Percentiles rank a stretch among this genome's conserved stretches.
Conservation (phyloP, 2,797 vertebrate genomes). For the Sciurus carolinensis region DNA sequence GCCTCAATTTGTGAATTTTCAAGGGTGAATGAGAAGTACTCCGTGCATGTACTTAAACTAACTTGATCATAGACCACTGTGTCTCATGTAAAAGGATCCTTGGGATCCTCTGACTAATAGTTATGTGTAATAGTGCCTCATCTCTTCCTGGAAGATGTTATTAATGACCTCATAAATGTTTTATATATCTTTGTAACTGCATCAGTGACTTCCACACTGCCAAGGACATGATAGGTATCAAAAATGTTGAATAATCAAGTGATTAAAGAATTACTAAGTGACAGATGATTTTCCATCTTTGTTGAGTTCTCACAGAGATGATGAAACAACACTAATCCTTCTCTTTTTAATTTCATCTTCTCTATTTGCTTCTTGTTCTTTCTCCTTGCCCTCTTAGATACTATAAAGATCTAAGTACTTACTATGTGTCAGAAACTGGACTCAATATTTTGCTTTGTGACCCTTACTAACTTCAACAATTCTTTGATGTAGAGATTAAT, state of each 20-base stretch:
- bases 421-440: background rate
- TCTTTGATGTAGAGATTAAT: background rate
- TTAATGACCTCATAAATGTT: background rate
- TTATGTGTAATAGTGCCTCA: background rate
- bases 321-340: background rate
- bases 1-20: background rate
- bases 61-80: conserved; percentile 5
- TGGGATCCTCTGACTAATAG: background rate
- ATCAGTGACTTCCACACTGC: background rate
- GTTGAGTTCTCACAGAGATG: background rate
- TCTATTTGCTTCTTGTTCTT: background rate
- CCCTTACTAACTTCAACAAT: background rate
- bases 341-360: background rate
- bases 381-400: background rate
- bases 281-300: background rate
- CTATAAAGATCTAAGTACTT: background rate
- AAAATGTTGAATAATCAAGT: conserved; percentile 29
- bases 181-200: conserved; percentile 35
- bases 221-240: background rate
- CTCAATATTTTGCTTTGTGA: background rate
- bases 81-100: background rate
- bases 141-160: conserved; percentile 39
- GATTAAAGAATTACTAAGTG: background rate
- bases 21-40: background rate
- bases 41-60: background rate